Conservation (phyloP, 2,797 vertebrate genomes). For the Xenentodon cancila region DNA sequence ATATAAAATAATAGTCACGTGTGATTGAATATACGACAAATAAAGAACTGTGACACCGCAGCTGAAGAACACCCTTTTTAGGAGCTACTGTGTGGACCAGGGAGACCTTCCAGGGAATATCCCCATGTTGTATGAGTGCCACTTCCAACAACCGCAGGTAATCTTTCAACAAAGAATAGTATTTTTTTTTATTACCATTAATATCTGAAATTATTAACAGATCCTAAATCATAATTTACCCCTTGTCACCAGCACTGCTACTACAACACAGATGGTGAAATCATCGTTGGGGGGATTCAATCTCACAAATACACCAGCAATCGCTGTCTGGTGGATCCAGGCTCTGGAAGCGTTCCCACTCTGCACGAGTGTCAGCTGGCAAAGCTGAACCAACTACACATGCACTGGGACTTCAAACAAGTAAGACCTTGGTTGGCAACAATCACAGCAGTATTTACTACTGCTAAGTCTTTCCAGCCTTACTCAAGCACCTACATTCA, state of each 20-base stretch:
- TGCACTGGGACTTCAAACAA: slow-evolving; percentile 66
- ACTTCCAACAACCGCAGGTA: slow-evolving; percentile 54
- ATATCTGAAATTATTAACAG: rapidly evolving
- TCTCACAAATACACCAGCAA: slow-evolving; percentile 60
- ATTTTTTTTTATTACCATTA: background rate
- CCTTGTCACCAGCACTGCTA: slow-evolving; percentile 41
- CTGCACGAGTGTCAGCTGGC: slow-evolving; percentile 48
- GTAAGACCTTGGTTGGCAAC: slow-evolving; percentile 27
- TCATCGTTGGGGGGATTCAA: slow-evolving; percentile 49
- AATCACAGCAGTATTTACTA: background rate
- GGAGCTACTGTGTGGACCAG: slow-evolving; percentile 46
- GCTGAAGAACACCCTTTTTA: slow-evolving; percentile 42
- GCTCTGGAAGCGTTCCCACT: slow-evolving; percentile 33
- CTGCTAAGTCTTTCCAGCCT: too few species aligned
- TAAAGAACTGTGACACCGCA: slow-evolving; percentile 6
- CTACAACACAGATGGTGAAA: slow-evolving; percentile 49
- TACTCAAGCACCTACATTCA: too few species aligned
- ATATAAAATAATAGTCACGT: too few species aligned
- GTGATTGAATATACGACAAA: too few species aligned
- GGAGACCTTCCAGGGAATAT: slow-evolving; percentile 49
- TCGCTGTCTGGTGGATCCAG: slow-evolving; percentile 56
- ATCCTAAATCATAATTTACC: rapidly evolving
- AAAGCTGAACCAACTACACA: slow-evolving; percentile 25
- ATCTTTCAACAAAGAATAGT: background rate
- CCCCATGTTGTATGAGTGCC: slow-evolving; percentile 48